Base-by-base conservation (phyloP, 2,888 invertebrate species). In the Eumacrocentrus americanus region DNA sequence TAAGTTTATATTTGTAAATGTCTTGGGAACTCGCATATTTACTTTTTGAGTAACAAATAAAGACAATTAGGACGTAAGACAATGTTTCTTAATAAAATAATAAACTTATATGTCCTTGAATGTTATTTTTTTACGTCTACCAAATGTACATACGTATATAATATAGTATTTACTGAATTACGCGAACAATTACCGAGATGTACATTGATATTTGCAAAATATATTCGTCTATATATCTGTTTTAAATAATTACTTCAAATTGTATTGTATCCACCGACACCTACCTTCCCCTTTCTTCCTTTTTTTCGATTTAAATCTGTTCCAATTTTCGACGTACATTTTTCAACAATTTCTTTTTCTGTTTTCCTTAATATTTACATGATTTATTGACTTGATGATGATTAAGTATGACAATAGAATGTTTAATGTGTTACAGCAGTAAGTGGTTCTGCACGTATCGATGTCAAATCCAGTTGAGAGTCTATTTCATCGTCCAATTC, bases 401-500 rank as follows among this genome's bases (percentile, higher is more conserved):
- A 38, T 16, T 35, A 52, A 12, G 16, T 6, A 14, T 16, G 11
- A 22, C 25, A 14, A 18, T 7, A 18, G 25, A 25, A 40, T 7
- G 11, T 52, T 81, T 79, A 93, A 82, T 92, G 92, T 66, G 88
- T 88, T 69, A 94, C 91, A 56, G 92, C 87, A 72, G 90, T 91
- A 65, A 94, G 81, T 0, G 93, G 92, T 81, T 94, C 93, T 52
- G 93, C 93, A 80, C 91, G 88, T 69, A 94, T 91, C 69, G 88
- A 89, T 22, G 88, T 86, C 70, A 93, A 84, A 79, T 93, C 92
- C 71, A 93, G 80, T 76, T 92, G 84, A 63, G 92, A 89, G 77
- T 94, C 93, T 69, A 92, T 85, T 63, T 89, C 88, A 76, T 94
- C 93, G 75, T 94, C 93, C 70, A 94, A 86, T 80, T 91, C 89